Conservation (phyloP, 2,888 invertebrate genomes). For the Stramonita haemastoma region DNA sequence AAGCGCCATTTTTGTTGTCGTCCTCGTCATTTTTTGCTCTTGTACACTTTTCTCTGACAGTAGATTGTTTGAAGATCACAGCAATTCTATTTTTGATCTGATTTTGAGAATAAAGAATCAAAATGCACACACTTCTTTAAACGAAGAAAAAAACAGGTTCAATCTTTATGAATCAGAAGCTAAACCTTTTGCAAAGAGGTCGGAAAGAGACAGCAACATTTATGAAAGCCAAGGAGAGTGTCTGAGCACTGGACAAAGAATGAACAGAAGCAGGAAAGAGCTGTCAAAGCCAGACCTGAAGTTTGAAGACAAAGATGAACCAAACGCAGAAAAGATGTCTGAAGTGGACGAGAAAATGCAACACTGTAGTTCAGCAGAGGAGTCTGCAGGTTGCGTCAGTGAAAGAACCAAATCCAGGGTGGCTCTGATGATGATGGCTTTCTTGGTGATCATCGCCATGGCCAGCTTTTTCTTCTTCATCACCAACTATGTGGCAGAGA, state of each 20-base stretch:
- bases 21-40: not conserved
- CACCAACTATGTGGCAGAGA: conserved; percentile 31
- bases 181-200: not conserved
- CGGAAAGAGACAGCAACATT: not conserved
- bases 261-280: no score
- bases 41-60: not conserved
- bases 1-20: not conserved
- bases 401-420: not conserved
- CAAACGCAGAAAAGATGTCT: no score
- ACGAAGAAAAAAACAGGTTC: not conserved
- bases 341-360: no score
- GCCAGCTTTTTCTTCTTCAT: not conserved
- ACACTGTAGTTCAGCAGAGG: no score
- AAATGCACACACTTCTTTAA: not conserved
- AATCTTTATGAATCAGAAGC: not conserved
- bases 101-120: not conserved
- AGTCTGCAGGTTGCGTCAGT: not conserved
- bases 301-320: no score
- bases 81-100: not conserved
- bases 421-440: not conserved
- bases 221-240: not conserved
- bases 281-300: no score
- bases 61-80: not conserved
- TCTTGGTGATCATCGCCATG: not conserved
- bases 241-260: no score